Evolutionary conservation across 2,113 vertebrate genomes (phyloP).

Genomic region (Motacilla alba): DNA sequence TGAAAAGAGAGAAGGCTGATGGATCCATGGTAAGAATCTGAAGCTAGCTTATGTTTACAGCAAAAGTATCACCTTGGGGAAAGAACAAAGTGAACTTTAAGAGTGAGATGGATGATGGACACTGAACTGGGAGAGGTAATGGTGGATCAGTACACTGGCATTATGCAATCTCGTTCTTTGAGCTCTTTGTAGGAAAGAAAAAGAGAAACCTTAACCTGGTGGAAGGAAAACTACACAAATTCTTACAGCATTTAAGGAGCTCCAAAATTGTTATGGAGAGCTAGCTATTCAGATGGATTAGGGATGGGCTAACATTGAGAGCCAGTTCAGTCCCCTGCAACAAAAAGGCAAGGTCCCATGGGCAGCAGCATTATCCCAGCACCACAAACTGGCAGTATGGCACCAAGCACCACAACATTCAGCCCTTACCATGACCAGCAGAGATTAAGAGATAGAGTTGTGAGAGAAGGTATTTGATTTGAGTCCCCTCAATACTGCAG

Average conservation of each 20-base stretch:
- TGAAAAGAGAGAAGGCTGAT: neutral
- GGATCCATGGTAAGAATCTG: neutral
- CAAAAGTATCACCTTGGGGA: neutral
- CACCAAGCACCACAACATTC: neutral
- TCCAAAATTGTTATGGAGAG: neutral
- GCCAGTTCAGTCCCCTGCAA: neutral
- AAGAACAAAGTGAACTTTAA: neutral
- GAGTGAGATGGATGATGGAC: neutral
- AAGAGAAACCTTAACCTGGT: neutral
- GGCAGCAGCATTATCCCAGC: neutral
- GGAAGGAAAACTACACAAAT: neutral
- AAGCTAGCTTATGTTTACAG: neutral
- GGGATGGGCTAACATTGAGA: neutral
- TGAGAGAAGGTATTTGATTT: neutral
- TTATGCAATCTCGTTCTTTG: neutral
- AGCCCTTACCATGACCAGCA: neutral
- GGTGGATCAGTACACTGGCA: neutral
- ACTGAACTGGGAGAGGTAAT: neutral
- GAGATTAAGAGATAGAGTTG: neutral
- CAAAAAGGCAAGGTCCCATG: fast-evolving
- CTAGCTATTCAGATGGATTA: neutral
- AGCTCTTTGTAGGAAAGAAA: neutral
- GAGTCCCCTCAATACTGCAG: neutral
- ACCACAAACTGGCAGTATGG: neutral
- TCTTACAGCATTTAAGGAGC: neutral